Conservation (phyloP, 2,113 vertebrate species). For the Cryptomyrus ogoouensis region DNA sequence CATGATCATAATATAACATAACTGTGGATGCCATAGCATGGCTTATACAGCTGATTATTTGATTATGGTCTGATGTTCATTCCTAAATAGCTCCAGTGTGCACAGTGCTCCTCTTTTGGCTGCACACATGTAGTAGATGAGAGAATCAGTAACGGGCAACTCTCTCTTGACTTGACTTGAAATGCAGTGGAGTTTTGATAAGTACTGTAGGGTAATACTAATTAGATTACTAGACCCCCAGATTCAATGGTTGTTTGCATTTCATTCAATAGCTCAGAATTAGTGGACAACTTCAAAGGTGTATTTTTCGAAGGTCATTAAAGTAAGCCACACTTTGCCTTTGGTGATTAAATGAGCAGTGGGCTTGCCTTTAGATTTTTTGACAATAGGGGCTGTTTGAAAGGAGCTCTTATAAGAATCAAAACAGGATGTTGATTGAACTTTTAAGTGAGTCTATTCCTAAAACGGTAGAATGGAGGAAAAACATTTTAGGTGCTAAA, state of each 20-base stretch:
- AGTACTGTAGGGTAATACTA: background rate
- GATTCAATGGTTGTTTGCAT: constrained; percentile 44
- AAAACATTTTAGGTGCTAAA: background rate
- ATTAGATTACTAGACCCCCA: constrained; percentile 1
- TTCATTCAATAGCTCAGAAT: constrained; percentile 35
- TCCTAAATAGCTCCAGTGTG: background rate
- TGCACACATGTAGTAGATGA: background rate
- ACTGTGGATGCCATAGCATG: background rate
- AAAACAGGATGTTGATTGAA: constrained; percentile 17
- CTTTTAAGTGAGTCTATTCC: background rate
- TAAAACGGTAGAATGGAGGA: background rate
- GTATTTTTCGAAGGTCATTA: constrained; percentile 43
- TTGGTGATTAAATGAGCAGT: constrained; percentile 47
- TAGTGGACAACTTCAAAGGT: constrained; percentile 55
- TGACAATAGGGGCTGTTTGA: constrained; percentile 38
- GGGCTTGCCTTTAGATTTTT: constrained; percentile 39
- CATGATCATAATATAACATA: background rate
- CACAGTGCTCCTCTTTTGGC: background rate
- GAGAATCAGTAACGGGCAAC: background rate
- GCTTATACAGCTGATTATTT: background rate
- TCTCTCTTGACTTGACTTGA: background rate
- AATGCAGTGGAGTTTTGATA: background rate
- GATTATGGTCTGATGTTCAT: background rate
- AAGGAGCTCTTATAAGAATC: constrained; percentile 33
- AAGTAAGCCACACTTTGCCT: constrained; percentile 38